Evolutionary conservation across 2,888 invertebrate species (phyloP), one percentile per base, ranked within the genome.

Genomic region (Epicampocera succincta): DNA sequence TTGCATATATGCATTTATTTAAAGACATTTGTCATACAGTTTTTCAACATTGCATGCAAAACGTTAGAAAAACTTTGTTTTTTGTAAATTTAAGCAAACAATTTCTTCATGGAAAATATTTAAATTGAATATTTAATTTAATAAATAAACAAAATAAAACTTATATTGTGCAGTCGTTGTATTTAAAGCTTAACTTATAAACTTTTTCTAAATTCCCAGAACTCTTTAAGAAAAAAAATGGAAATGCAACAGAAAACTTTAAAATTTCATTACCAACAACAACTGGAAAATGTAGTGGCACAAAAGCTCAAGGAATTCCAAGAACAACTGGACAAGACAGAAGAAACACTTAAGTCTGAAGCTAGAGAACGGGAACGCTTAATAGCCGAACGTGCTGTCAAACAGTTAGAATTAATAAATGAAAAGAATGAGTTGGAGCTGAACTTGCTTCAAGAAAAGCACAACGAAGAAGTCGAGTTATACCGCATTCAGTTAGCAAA

Each of bases 251-350:
- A 94, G 87, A 90, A 92, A 12, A 95, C 96, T 80, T 90, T 96
- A 15, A 94, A 95, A 85, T 92, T 93, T 44, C 94, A 95, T 87
- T 96, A 96, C 87, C 96, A 96, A 90, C 94, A 94, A 84, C 96
- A 96, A 90, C 92, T 96, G 12, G 96, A 96, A 86, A 93, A 94
- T 61, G 95, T 96, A 0, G 96, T 96, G 17, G 92, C 94, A 75
- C 93, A 93, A 71, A 96, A 96, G 87, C 91, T 96, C 76, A 93
- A 93, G 85, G 96, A 96, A 90, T 96, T 96, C 86, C 94, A 95
- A 88, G 91, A 91, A 1, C 96, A 96, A 88, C 90, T 96, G 42
- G 96, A 96, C 85, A 90, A 92, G 42, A 94, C 94, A 0, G 95
- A 95, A 89, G 91, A 92, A 21, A 92, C 93, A 46, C 92, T 95